These are phyloP conservation scores for Trididemnum clinides DNA, from an alignment of 23 tunicate genomes.

Conservation along the genomic window DNA sequence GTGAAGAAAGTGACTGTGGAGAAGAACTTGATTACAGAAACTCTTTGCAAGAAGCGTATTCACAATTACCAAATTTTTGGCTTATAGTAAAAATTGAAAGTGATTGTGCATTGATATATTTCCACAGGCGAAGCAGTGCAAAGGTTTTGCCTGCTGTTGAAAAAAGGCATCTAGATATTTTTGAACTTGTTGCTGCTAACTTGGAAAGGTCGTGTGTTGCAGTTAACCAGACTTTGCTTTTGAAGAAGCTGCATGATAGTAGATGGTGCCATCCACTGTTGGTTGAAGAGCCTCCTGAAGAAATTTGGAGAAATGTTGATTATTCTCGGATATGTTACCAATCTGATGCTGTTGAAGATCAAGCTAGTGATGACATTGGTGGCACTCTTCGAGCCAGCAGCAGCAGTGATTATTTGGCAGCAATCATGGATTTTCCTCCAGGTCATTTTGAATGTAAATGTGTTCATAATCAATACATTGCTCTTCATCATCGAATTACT, in stretches of 20 bases:
- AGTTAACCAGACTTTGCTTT: slow-evolving; percentile 67
- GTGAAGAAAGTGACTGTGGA: slow-evolving; percentile 74
- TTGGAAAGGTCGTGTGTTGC: slow-evolving; percentile 48
- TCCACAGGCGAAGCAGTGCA: slow-evolving; percentile 73
- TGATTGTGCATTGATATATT: slow-evolving; percentile 52
- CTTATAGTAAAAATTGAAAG: slow-evolving; percentile 39
- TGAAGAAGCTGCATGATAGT: slow-evolving; percentile 68
- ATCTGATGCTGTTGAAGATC: slow-evolving; percentile 2
- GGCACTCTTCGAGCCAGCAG: neutral
- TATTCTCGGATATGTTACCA: neutral
- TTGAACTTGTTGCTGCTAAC: slow-evolving; percentile 23
- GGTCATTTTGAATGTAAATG: slow-evolving; percentile 85
- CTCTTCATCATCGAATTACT: slow-evolving; percentile 61
- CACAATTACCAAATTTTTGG: slow-evolving; percentile 82
- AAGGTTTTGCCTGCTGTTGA: slow-evolving; percentile 22
- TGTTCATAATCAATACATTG: slow-evolving; percentile 43
- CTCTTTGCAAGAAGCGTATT: slow-evolving; percentile 54
- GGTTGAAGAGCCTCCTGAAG: slow-evolving; percentile 86
- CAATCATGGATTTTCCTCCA: slow-evolving; percentile 58
- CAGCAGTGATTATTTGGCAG: slow-evolving; percentile 65
- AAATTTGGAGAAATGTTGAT: slow-evolving; percentile 72
- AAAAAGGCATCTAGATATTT: slow-evolving; percentile 43
- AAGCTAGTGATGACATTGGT: neutral
- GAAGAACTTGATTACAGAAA: slow-evolving; percentile 44
- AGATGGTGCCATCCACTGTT: slow-evolving; percentile 63